Evolutionary conservation across 2,888 invertebrate species (phyloP), one percentile per base, ranked within the genome.

Genomic region (Erannis defoliaria): DNA sequence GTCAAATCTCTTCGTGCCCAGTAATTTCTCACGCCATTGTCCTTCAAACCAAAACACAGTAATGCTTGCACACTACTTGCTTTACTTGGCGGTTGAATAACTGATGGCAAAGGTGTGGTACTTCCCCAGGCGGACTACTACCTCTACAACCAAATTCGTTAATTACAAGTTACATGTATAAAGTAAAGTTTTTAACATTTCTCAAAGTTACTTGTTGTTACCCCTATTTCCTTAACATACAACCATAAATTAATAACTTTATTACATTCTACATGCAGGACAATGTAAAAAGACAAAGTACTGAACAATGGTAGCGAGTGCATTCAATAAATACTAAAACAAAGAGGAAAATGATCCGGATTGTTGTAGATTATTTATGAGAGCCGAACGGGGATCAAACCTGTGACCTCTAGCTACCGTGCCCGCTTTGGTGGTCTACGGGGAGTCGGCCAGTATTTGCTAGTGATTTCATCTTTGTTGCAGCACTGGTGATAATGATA

Each of bases 351-450:
- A 84, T 86, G 82, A 84, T 80, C 83, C 74, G 85, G 76, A 84
- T 84, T 86, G 82, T 86, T 84, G 85, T 87, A 85, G 78, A 77
- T 83, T 87, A 88, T 90, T 89, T 89, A 90, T 89, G 89, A 80
- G 78, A 74, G 68, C 59, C 64, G 61, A 69, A 69, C 73, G 67
- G 68, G 80, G 75, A 75, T 78, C 82, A 83, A 88, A 86, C 85
- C 79, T 70, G 82, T 80, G 88, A 89, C 89, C 88, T 74, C 82
- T 77, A 74, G 89, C 90, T 89, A 88, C 90, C 85, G 89, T 86
- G 80, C 78, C 84, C 66, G 83, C 73, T 73, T 72, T 75, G 89
- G 88, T 88, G 89, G 88, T 88, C 88, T 81, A 57, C 62, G 42
- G 40, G 50, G 38, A 40, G 23, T 8, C 8, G 8, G 16, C 19